Evolutionary conservation across 2,797 vertebrate genomes (phyloP), one percentile per base, ranked within the genome.

Genomic region (Sebastes taczanowskii): DNA sequence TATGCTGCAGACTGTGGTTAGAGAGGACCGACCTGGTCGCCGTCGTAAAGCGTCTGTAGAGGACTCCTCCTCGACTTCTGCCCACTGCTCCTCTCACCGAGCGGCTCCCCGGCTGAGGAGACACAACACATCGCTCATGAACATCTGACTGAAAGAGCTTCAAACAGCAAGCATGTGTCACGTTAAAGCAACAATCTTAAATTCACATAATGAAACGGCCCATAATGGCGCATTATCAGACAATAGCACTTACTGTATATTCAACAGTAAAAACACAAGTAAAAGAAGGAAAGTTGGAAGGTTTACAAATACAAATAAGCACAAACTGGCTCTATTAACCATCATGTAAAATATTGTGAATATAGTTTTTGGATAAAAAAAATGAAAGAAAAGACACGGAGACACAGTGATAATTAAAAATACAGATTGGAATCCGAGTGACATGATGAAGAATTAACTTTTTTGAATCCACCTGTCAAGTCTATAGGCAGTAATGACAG

Each of bases 1-100:
- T 5, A 22, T 10, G 14, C 38, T 32, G 30, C 29, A 52, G 22
- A 53, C 16, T 20, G 10, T 46, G 52, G 30, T 42, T 42, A 22
- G 14, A 72, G 23, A 34, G 34, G 2, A 93, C 96, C 94, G 91
- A 98, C 98, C 97, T 97, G 97, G 75, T 97, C 96, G n/a, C 95
- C 94, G 30, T 97, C 95, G 0, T 97, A 96, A 0, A 98, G 95
- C 0, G 93, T 89, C 92, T 98, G 97, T 18, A 98, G 95, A 2
- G 98, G 97, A 86, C 94, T 98, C 87, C 95, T 96, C 81, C 95
- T 95, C 0, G 94, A 92, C 81, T 97, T 97, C 29, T 95, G 94
- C 93, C 95, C 96, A 61, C 85, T 85, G 69, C 91, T 88, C 66
- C 87, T 81, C 71, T 95, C 85, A 59, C 82, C 82, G 3, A 88